Percentiles rank a stretch among this genome's conserved stretches.
Conservation (phyloP, 2,113 vertebrate species). For the Cebidichthys violaceus region DNA sequence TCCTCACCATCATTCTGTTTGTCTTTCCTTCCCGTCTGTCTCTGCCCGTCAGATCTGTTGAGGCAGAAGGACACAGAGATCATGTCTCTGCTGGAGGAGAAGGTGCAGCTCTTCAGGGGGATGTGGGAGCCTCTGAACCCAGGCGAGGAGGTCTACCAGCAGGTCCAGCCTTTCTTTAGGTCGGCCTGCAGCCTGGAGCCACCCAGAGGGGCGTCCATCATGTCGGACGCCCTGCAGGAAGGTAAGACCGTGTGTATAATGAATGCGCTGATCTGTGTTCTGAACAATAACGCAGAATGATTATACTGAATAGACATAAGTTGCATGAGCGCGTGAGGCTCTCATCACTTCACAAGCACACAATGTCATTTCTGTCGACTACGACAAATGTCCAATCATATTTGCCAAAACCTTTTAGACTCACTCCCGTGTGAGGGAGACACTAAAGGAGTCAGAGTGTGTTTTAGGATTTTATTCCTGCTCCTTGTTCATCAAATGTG, state of each 20-base stretch:
- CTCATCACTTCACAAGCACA: background rate
- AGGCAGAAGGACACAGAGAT: slow-evolving; percentile 95
- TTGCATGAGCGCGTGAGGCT: background rate
- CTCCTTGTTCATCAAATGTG: slow-evolving; percentile 37
- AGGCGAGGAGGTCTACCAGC: slow-evolving; percentile 76
- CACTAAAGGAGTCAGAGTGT: slow-evolving; percentile 15
- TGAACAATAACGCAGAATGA: background rate
- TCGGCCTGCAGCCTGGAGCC: slow-evolving; percentile 87
- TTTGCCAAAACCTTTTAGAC: background rate
- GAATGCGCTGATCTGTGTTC: background rate
- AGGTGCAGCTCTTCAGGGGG: slow-evolving; percentile 91
- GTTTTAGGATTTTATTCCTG: slow-evolving; percentile 29
- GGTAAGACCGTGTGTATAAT: slow-evolving; percentile 78
- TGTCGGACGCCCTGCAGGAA: slow-evolving; percentile 93
- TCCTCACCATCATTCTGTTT: background rate
- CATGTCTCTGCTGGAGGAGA: slow-evolving; percentile 91
- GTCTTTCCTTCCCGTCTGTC: background rate
- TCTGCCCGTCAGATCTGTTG: slow-evolving; percentile 86
- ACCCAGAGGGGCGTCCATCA: slow-evolving; percentile 89
- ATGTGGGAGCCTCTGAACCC: slow-evolving; percentile 87
- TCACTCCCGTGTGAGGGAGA: background rate
- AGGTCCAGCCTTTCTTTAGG: slow-evolving; percentile 87
- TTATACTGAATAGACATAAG: background rate
- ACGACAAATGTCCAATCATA: background rate
- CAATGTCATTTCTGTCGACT: background rate